A percentile compares a stretch with the other conserved stretches of the same genome.
These are phyloP conservation scores for Phataginus tricuspis DNA, from an alignment of 2,797 vertebrate species.

Conservation along the genomic window DNA sequence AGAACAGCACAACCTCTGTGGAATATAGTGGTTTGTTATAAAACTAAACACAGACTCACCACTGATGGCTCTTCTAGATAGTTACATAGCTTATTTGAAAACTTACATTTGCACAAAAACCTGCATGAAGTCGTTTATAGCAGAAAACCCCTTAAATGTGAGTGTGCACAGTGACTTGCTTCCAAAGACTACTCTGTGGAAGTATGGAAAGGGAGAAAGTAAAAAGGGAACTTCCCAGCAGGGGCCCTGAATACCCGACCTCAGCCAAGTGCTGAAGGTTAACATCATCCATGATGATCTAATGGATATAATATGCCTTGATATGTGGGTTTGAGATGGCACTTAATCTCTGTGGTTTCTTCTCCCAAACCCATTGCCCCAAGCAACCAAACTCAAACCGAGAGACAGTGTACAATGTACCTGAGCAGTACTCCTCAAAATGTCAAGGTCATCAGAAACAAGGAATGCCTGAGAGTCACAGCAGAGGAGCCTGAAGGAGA, in stretches of 20 bases:
- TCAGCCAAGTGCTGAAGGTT: rapidly evolving
- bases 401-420: not conserved
- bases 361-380: no score
- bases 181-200: not conserved
- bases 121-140: rapidly evolving
- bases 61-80: not conserved
- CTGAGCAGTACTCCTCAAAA: no score
- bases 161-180: not conserved
- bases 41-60: not conserved
- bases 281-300: not conserved
- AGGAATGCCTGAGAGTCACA: not conserved
- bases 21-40: not conserved
- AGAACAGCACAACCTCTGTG: rapidly evolving
- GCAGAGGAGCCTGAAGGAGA: not conserved
- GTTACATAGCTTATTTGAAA: not conserved
- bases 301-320: not conserved
- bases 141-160: rapidly evolving
- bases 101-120: not conserved
- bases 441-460: not conserved
- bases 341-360: not conserved
- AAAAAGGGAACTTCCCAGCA: not conserved
- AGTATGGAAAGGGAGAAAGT: not conserved
- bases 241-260: not conserved
- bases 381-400: not conserved
- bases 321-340: not conserved